Evolutionary conservation across 92 coral and sea anemone genomes (phyloP), one percentile per base, ranked within the genome.

Genomic region (Paramuricea clavata): DNA sequence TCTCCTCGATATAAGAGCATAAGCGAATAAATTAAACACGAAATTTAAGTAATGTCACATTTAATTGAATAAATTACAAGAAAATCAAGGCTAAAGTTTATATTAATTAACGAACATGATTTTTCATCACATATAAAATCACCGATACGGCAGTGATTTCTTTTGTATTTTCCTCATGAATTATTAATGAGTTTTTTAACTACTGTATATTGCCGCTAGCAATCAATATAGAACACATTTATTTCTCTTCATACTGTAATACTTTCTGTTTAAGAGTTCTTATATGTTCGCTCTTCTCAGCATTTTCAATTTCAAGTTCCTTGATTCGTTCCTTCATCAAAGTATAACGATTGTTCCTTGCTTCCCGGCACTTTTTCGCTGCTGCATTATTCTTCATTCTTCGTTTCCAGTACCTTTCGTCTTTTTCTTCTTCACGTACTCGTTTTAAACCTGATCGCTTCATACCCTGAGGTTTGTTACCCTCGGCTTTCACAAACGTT

Each of bases 311-410:
- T 54, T 54, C 62, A 21, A 54, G 62, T 21, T 19, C 62, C 62
- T 54, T 54, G 62, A 54, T 54, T 54, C 62, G 23, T 54, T 21
- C 17, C 27, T 54, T 23, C 27, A 54, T 19, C 6, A 54, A 54
- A 54, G 62, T 5, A 19, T 10, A 6, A 54, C 62, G 62, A 21
- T 21, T 13, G 11, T 54, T 54, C 62, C 8, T 54, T 54, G 62
- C 81, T 67, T 87, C 92, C 27, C 95, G 79, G 0, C 93, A 93
- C 32, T 92, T 65, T 21, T 91, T 87, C 12, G 95, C 95, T 21
- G 95, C 95, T 17, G 85, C 92, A 77, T 93, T 93, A 41, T 93
- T 93, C 35, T 91, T 83, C 13, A 80, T 83, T 82, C 95, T 87
- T 25, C 95, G 78, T 30, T 84, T 87, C 95, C 95, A 93, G 47